Base-by-base conservation (phyloP, 2,113 vertebrate genomes). In the Laticauda colubrina region DNA sequence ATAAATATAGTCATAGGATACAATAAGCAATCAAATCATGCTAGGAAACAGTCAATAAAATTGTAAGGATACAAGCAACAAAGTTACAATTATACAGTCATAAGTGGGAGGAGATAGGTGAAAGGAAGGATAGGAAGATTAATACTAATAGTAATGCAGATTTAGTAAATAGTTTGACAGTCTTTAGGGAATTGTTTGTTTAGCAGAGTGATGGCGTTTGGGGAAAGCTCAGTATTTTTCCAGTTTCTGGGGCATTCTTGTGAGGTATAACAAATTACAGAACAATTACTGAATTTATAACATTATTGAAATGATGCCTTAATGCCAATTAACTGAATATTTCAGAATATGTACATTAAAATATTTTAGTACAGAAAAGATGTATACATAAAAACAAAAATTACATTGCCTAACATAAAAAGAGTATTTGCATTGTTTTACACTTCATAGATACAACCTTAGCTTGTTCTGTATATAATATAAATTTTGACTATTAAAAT, bases 151-250 rank as follows among this genome's bases (percentile, higher is more conserved):
- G 8, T 51, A 51, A 51, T 51, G 48, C 48, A 51, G 48, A 51
- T 51, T 51, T 51, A 51, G 48, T 51, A 51, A 51, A 51, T 51
- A 9, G 48, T 51, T 51, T 51, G 48, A 51, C 8, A 51, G 48
- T 51, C 7, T 51, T 51, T 1, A 51, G 48, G 48, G 8, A 51
- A 51, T 51, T 51, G 48, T 51, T 51, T 51, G 48, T 9, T 51
- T 51, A 51, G 8, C 48, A 51, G 48, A 51, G 48, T 51, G 48
- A 51, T 51, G 48, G 48, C 0, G 1, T 51, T 51, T 8, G 7
- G 8, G 48, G 48, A 51, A 94, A 85, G n/a, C 81, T 92, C 91
- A 94, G 95, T 21, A 69, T 85, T 20, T 86, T 51, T 88, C 34
- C 55, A 51, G 29, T 8, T 54, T 89, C 24, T 85, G 2, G 12